Evolutionary conservation across 2,888 invertebrate species (phyloP).

Genomic region (Abscondita cerata): DNA sequence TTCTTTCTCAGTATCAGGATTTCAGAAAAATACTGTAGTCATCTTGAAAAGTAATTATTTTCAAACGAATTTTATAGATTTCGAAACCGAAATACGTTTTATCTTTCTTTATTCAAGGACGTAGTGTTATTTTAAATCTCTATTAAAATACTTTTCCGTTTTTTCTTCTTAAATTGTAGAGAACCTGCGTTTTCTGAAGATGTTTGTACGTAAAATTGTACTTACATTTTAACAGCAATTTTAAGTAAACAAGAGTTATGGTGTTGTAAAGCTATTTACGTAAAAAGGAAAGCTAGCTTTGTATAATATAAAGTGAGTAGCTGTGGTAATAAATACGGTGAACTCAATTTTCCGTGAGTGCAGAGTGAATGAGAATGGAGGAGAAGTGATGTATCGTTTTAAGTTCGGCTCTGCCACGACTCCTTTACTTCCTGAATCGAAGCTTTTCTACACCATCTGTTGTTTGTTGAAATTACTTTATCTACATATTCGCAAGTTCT

Average conservation of each 20-base stretch:
- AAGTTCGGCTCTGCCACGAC: conserved; percentile 47
- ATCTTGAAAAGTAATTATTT: too few species aligned
- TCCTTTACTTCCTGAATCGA: conserved; percentile 45
- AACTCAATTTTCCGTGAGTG: conserved; percentile 55
- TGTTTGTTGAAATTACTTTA: conserved; percentile 50
- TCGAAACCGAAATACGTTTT: neutral
- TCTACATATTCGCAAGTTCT: conserved; percentile 23
- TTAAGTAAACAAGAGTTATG: conserved; percentile 12
- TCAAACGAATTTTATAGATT: neutral
- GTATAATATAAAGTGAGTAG: conserved; percentile 51
- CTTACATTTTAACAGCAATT: neutral
- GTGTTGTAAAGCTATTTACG: conserved; percentile 21
- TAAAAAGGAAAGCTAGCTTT: conserved; percentile 40
- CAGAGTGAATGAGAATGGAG: conserved; percentile 45
- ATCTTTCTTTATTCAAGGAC: neutral
- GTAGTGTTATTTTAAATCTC: neutral
- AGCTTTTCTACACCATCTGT: conserved; percentile 52
- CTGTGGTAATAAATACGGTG: conserved; percentile 54
- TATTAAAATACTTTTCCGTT: too few species aligned
- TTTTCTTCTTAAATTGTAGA: too few species aligned
- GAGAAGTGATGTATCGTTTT: conserved; percentile 50
- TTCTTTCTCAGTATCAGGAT: conserved; percentile 17
- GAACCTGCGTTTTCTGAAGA: too few species aligned
- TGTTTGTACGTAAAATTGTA: too few species aligned
- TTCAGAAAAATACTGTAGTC: conserved; percentile 11